phyloP scores from a whole-genome alignment of 2,797 vertebrate genomes.

The Psittacula derbiana region DNA sequence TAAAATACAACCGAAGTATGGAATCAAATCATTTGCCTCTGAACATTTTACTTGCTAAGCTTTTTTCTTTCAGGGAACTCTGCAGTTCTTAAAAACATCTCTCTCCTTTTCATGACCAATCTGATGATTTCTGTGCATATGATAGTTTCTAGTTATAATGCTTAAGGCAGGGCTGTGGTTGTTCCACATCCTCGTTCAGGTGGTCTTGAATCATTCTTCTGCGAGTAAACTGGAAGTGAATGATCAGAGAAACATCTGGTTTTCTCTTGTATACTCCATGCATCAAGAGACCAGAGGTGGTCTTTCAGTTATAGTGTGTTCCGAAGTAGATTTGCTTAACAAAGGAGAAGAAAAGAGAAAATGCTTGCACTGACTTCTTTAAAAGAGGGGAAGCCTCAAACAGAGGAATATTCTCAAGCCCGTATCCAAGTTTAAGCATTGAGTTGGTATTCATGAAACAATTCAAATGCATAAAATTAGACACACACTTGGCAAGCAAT shows the following conservation, averaged over 20 bases:
- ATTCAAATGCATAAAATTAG: neutral
- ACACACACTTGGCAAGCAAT: neutral
- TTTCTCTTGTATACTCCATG: neutral
- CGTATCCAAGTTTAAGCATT: neutral
- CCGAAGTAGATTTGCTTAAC: neutral
- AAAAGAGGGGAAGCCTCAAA: neutral
- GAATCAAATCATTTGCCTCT: neutral
- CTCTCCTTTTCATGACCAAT: neutral
- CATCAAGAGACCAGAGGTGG: neutral
- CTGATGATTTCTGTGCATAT: neutral
- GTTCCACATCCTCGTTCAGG: neutral
- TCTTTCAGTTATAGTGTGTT: neutral
- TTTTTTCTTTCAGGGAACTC: neutral
- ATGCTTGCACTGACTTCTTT: neutral
- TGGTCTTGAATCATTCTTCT: neutral
- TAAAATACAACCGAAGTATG: neutral
- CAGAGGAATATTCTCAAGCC: neutral
- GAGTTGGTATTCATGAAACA: neutral
- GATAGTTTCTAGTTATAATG: neutral
- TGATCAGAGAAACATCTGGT: neutral
- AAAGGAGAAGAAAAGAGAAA: neutral
- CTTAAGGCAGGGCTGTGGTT: neutral
- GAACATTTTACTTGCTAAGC: neutral
- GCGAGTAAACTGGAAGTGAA: neutral
- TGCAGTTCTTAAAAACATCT: neutral